phyloP scores from a whole-genome alignment of 2,888 invertebrate species.

The Drosophila anomelani region DNA sequence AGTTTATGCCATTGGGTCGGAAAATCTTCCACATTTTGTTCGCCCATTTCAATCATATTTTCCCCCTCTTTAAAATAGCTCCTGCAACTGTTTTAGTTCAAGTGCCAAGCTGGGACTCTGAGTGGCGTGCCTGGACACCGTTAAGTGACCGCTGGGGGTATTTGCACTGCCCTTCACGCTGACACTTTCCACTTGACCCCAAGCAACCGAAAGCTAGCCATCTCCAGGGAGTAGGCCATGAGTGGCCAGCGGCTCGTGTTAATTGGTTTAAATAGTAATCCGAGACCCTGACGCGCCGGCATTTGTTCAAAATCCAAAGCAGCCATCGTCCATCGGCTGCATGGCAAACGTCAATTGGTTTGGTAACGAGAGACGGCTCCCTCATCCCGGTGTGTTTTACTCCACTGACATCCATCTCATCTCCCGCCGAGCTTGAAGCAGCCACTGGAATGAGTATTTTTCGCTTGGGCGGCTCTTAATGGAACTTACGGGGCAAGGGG shows the following conservation, averaged over 20 bases:
- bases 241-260: conserved; percentile 54
- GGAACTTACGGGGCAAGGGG: conserved; percentile 23
- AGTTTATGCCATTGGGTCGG: neutral
- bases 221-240: conserved; percentile 50
- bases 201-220: conserved; percentile 1
- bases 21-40: neutral
- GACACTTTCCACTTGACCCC: conserved; percentile 49
- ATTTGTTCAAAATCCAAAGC: conserved; percentile 60
- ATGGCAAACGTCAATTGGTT: conserved; percentile 72
- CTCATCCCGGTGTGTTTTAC: conserved; percentile 8
- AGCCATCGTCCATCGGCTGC: conserved; percentile 33
- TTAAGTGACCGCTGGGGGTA: conserved; percentile 67
- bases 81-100: neutral
- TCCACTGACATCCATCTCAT: conserved; percentile 16
- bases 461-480: conserved; percentile 49
- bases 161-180: conserved; percentile 63
- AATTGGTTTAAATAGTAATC: conserved; percentile 79
- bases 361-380: conserved; percentile 67
- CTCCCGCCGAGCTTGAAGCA: conserved; percentile 17
- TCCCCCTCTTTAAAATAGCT: no score
- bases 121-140: conserved; percentile 49
- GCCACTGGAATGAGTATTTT: conserved; percentile 32
- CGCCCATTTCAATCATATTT: neutral
- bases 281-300: conserved; percentile 56
- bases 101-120: neutral